Conservation (phyloP, 1,140 invertebrate genomes). For the Eueides isabella region DNA sequence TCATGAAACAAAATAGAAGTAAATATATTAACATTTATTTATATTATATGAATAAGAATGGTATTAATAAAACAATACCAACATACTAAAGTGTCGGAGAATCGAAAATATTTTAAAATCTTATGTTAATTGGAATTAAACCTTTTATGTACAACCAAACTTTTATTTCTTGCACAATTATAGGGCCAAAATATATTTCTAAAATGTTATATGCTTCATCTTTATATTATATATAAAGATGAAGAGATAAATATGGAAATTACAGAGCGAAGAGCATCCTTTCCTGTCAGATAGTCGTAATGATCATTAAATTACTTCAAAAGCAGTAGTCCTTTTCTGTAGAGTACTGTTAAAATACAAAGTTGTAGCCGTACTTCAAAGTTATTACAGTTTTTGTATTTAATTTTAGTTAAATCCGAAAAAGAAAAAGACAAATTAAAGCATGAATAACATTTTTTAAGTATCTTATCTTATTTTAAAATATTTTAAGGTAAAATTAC, state of each 20-base stretch:
- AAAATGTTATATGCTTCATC: too few species aligned
- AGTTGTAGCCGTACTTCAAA: background rate
- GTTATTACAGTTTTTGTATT: slow-evolving; percentile 4
- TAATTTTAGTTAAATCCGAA: background rate
- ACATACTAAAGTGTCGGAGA: too few species aligned
- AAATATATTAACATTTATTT: too few species aligned
- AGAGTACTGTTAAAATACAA: slow-evolving; percentile 5
- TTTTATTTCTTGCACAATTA: too few species aligned
- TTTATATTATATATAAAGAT: background rate
- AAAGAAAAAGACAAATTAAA: background rate
- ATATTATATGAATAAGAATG: too few species aligned
- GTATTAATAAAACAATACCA: too few species aligned
- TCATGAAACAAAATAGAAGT: too few species aligned
- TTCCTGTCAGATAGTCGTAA: background rate
- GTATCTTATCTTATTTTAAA: background rate
- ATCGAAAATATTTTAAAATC: too few species aligned
- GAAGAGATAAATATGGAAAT: background rate
- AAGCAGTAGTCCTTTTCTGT: background rate
- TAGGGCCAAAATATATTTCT: too few species aligned
- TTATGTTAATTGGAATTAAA: too few species aligned
- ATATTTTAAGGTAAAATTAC: background rate
- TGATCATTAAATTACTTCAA: slow-evolving; percentile 9
- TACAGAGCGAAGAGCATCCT: background rate
- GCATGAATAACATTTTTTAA: background rate
- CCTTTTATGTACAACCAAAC: too few species aligned